Evolutionary conservation across 2,797 vertebrate species (phyloP), one percentile per base, ranked within the genome.

Genomic region (Yasuhikotakia modesta): DNA sequence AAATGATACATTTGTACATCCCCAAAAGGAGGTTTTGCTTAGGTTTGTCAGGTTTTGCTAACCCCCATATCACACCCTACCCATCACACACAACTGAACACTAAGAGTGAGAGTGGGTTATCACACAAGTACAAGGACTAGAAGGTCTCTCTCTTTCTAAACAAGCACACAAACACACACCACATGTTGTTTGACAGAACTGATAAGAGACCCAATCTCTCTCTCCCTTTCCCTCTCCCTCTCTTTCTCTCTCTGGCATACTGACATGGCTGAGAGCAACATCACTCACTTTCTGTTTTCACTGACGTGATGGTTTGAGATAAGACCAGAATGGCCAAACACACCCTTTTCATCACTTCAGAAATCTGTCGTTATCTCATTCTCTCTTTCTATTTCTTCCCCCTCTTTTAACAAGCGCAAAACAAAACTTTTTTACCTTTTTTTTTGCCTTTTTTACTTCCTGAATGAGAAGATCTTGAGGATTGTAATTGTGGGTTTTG

Each of bases 401-500:
- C 22, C 22, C 57, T 66, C 19, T 71, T 14, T 66, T 27, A 4
- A 68, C 32, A 82, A 21, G 53, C 27, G 52, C 64, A 35, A 1
- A 10, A 35, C 19, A 64, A 52, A 35, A 43, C 12, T n/a, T n/a
- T n/a, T n/a, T n/a, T n/a, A n/a, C n/a, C n/a, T n/a, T n/a, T n/a
- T n/a, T n/a, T n/a, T n/a, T n/a, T 73, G 61, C 35, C 76, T 39
- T 39, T 39, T 76, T 58, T 61, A 43, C 14, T 32, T 67, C 65
- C 76, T 75, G 79, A 57, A 53, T 76, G 64, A 13, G 58, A 76
- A 66, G 64, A 79, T 79, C 64, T 66, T 5, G 24, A 61, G 82
- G 53, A 27, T 24, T 81, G 64, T 81, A 85, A 82, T 83, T 85
- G 76, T 79, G 83, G 83, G 71, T 85, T 60, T 30, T 66, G 67